A percentile compares a stretch with the other conserved stretches of the same genome.
Conservation (phyloP, 2,797 vertebrate species). For the Anolis apletophallus region DNA sequence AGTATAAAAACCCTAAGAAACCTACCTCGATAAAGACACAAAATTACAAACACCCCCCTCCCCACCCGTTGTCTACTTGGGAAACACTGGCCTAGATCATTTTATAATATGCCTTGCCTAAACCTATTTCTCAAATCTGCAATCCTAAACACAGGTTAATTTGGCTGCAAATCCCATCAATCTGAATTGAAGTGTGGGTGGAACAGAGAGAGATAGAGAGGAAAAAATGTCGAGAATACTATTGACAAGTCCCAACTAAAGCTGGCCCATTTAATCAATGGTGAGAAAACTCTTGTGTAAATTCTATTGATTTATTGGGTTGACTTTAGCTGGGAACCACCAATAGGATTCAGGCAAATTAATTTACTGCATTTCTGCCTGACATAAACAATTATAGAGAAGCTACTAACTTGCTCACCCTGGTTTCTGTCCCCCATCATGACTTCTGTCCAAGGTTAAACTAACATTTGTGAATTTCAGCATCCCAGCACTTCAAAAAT, state of each 20-base stretch:
- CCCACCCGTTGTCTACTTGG: too few relatives aligned
- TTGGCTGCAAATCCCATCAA: not conserved
- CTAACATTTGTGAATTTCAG: not conserved
- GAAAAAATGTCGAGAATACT: too few relatives aligned
- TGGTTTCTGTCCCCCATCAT: rapidly evolving
- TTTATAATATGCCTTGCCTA: too few relatives aligned
- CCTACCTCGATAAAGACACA: too few relatives aligned
- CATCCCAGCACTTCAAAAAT: not conserved
- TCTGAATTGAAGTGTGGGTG: not conserved
- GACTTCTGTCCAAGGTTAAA: not conserved
- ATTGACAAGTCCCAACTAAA: too few relatives aligned
- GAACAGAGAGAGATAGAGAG: not conserved
- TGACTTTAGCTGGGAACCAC: too few relatives aligned
- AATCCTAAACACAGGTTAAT: not conserved
- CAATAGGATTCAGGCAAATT: not conserved
- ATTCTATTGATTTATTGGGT: too few relatives aligned
- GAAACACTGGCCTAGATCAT: too few relatives aligned
- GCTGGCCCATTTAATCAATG: too few relatives aligned
- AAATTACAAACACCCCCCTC: too few relatives aligned
- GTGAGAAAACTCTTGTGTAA: too few relatives aligned
- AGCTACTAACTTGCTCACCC: not conserved
- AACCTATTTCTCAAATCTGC: conserved; percentile 7
- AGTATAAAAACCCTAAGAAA: too few relatives aligned
- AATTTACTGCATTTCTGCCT: not conserved
- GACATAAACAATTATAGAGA: not conserved